Conservation (phyloP, 2,888 invertebrate species). For the Opisthograptis luteolata region DNA sequence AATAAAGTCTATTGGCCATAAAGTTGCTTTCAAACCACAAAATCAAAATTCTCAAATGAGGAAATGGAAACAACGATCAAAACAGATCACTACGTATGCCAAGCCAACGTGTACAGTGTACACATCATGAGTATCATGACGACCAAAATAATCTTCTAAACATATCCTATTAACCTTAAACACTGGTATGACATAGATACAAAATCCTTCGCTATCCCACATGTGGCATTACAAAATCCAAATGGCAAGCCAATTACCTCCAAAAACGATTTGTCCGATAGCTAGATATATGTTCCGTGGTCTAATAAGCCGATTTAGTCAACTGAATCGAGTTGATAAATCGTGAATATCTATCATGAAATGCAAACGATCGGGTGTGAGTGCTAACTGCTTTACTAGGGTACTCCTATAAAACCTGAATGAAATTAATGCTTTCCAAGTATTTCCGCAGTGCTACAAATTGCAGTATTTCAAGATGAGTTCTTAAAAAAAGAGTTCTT, state of each 20-base stretch:
- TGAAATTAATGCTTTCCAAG: too few relatives aligned
- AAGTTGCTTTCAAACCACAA: neutral
- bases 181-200: neutral
- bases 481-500: too few relatives aligned
- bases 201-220: neutral
- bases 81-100: too few relatives aligned
- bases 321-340: neutral
- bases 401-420: too few relatives aligned
- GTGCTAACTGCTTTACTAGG: neutral
- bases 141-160: slow-evolving; percentile 2
- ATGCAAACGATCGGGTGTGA: neutral
- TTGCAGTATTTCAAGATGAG: too few relatives aligned
- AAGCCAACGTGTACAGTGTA: neutral
- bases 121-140: neutral
- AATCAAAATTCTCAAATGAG: neutral
- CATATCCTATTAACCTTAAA: neutral
- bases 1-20: too few relatives aligned
- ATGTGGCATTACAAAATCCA: neutral
- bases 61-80: neutral
- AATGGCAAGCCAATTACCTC: neutral
- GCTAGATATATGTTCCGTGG: neutral
- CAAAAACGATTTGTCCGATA: slow-evolving; percentile 4
- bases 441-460: too few relatives aligned
- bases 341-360: neutral
- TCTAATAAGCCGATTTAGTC: neutral